These are phyloP conservation scores for Hemicentrotus pulcherrimus DNA, from an alignment of 35 echinoderm and acorn worm genomes.

Conservation along the genomic window DNA sequence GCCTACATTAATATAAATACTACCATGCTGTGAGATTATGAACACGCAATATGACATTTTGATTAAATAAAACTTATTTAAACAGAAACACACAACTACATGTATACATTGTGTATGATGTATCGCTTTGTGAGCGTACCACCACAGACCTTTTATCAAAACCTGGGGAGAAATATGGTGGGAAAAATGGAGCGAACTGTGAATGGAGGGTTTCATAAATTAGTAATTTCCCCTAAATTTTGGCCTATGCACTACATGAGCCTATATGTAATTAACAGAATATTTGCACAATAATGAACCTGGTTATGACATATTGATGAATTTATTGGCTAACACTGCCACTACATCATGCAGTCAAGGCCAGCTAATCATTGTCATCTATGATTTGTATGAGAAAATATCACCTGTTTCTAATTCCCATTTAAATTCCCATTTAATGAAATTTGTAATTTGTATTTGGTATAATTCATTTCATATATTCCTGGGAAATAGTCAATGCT, in stretches of 20 bases:
- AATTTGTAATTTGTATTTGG: not conserved
- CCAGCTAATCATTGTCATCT: not conserved
- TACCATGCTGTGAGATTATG: not conserved
- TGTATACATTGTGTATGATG: too few species aligned
- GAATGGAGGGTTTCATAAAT: not conserved
- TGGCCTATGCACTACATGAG: not conserved
- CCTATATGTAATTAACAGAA: too few species aligned
- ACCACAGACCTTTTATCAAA: not conserved
- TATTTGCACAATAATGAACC: not conserved
- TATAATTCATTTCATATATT: not conserved
- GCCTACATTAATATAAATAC: not conserved
- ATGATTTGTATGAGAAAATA: not conserved
- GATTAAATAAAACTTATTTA: not conserved
- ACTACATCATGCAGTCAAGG: not conserved
- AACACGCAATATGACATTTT: not conserved
- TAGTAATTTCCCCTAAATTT: not conserved
- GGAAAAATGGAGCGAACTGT: not conserved
- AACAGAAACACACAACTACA: not conserved
- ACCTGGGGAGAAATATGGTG: not conserved
- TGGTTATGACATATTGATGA: slow-evolving; percentile 4
- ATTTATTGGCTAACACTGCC: not conserved
- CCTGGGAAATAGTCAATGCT: not conserved
- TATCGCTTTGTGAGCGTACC: not conserved
- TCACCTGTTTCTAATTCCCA: slow-evolving; percentile 1
- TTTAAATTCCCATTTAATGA: not conserved